A percentile compares a stretch with the other conserved stretches of the same genome.
Conservation (phyloP, 2,797 vertebrate genomes). For the Danio jaintianensis region DNA sequence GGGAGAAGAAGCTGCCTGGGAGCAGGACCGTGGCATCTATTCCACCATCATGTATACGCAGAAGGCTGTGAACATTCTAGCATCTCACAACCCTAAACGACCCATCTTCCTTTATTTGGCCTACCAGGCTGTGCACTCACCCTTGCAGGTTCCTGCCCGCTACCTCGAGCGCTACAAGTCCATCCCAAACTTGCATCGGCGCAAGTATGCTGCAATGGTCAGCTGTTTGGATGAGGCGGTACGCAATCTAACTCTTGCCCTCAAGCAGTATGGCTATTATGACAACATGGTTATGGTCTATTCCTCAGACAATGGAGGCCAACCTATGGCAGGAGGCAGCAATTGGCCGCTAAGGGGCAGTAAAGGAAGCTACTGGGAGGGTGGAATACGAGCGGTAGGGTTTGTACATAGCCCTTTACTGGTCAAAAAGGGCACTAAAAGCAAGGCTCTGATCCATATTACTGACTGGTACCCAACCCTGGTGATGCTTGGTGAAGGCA, state of each 20-base stretch:
- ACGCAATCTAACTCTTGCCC: slow-evolving; percentile 88
- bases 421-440: slow-evolving; percentile 87
- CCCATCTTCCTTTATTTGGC: slow-evolving; percentile 94
- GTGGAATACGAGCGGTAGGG: slow-evolving; percentile 91
- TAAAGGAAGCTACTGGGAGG: slow-evolving; percentile 97
- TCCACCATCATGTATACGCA: slow-evolving; percentile 95
- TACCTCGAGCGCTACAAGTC: slow-evolving; percentile 92
- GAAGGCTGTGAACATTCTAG: slow-evolving; percentile 88
- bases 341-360: slow-evolving; percentile 97
- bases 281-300: slow-evolving; percentile 93
- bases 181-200: slow-evolving; percentile 88
- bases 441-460: slow-evolving; percentile 92
- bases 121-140: slow-evolving; percentile 95
- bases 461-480: slow-evolving; percentile 98
- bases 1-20: slow-evolving; percentile 93
- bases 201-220: slow-evolving; percentile 95
- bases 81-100: slow-evolving; percentile 83
- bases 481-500: slow-evolving; percentile 89
- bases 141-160: slow-evolving; percentile 89
- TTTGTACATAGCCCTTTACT: slow-evolving; percentile 96
- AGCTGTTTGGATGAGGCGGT: slow-evolving; percentile 94
- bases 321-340: slow-evolving; percentile 90
- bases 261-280: slow-evolving; percentile 90
- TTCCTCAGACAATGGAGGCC: slow-evolving; percentile 96
- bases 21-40: slow-evolving; percentile 90